Conservation (phyloP, 2,888 invertebrate genomes). For the Podotricha telesiphe region DNA sequence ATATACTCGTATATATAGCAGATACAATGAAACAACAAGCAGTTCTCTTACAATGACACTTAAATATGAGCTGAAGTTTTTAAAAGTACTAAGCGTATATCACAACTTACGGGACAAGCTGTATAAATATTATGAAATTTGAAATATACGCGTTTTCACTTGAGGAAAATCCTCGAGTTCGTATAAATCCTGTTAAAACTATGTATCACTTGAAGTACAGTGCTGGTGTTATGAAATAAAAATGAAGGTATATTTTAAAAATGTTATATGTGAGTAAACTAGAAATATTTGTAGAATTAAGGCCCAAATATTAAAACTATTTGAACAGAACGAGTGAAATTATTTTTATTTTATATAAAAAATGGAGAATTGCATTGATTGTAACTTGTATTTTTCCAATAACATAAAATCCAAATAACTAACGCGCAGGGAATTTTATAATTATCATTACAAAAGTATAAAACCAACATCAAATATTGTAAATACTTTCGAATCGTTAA, state of each 20-base stretch:
- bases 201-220: slow-evolving; percentile 1
- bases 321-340: no score
- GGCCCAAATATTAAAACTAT: no score
- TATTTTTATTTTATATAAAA: no score
- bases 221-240: slow-evolving; percentile 4
- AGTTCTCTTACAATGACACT: slow-evolving; percentile 2
- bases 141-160: slow-evolving; percentile 19
- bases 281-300: background rate
- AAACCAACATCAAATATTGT: no score
- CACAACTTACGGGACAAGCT: background rate
- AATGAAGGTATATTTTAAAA: slow-evolving; percentile 2
- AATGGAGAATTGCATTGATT: no score
- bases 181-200: slow-evolving; percentile 18
- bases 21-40: background rate
- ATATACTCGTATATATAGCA: background rate
- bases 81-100: slow-evolving; percentile 13
- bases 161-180: slow-evolving; percentile 17
- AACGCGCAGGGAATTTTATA: no score
- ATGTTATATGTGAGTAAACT: background rate
- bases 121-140: slow-evolving; percentile 21
- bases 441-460: no score
- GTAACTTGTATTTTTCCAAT: no score
- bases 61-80: slow-evolving; percentile 6
- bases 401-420: no score
- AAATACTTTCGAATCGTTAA: no score